Evolutionary conservation across 2,113 vertebrate species (phyloP).

Genomic region (Guaruba guarouba): DNA sequence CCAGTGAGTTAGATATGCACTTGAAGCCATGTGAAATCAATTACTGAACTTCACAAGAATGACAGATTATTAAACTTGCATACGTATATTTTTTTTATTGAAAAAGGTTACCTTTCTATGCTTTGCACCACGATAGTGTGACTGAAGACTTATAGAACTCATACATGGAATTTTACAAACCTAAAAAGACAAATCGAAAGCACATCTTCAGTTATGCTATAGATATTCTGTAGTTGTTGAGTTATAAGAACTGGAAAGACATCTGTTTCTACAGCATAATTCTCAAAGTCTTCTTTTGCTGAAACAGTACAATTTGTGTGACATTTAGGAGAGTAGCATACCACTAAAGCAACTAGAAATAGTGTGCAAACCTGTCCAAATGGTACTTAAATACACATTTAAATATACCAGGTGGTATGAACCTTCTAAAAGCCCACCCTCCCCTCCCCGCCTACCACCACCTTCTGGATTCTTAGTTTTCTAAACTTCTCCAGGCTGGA

Average conservation of each 20-base stretch:
- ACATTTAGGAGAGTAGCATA: neutral
- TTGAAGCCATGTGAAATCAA: neutral
- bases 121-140: constrained; percentile 53
- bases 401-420: neutral
- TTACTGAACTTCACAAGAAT: neutral
- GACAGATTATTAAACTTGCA: neutral
- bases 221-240: neutral
- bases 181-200: constrained; percentile 32
- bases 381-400: neutral
- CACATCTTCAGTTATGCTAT: neutral
- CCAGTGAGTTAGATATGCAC: neutral
- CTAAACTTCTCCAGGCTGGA: neutral
- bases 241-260: neutral
- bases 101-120: constrained; percentile 58
- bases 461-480: neutral
- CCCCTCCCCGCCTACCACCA: neutral
- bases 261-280: neutral
- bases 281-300: neutral
- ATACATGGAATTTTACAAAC: constrained; percentile 52
- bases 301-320: neutral
- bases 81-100: neutral
- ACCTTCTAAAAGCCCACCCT: neutral
- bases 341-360: neutral
- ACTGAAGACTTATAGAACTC: constrained; percentile 44
- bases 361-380: neutral